Percentiles rank a stretch among this genome's conserved stretches.
phyloP scores from a whole-genome alignment of 2,888 invertebrate genomes.

The Malachius bipustulatus region DNA sequence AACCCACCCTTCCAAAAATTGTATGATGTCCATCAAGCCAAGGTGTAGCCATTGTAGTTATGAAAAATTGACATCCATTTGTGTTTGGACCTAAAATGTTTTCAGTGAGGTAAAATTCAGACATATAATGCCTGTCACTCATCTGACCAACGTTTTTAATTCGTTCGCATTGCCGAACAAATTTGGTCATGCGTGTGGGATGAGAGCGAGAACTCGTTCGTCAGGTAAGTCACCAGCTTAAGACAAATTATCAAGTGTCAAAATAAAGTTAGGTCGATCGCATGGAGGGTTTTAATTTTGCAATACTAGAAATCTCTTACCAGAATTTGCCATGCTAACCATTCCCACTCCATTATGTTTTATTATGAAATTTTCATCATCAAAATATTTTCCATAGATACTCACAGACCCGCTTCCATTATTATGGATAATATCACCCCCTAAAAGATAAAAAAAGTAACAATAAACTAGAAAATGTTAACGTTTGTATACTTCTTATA shows the following conservation, averaged over 20 bases:
- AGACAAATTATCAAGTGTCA: too few relatives aligned
- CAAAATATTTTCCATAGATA: constrained; percentile 74
- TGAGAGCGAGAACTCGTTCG: too few relatives aligned
- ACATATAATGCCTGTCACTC: constrained; percentile 7
- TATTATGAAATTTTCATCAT: constrained; percentile 75
- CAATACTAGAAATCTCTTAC: too few relatives aligned
- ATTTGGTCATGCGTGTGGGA: too few relatives aligned
- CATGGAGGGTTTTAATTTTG: too few relatives aligned
- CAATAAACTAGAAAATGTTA: too few relatives aligned
- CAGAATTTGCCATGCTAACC: constrained; percentile 84
- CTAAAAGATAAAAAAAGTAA: constrained; percentile 34
- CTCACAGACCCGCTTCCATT: constrained; percentile 78
- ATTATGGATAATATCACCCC: constrained; percentile 70
- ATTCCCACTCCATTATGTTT: constrained; percentile 74
- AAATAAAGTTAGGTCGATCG: too few relatives aligned
- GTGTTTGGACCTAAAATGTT: constrained; percentile 64
- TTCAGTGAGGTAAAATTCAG: constrained; percentile 10
- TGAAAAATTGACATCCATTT: constrained; percentile 93
- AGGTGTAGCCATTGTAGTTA: constrained; percentile 75
- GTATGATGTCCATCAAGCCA: constrained; percentile 87
- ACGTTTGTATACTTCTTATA: too few relatives aligned
- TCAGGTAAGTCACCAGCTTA: too few relatives aligned
- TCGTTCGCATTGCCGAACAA: too few relatives aligned
- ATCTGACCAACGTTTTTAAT: too few relatives aligned
- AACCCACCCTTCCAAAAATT: constrained; percentile 72